These are phyloP conservation scores for Nilaparvata lugens DNA, from an alignment of 1,140 invertebrate genomes.

Conservation along the genomic window DNA sequence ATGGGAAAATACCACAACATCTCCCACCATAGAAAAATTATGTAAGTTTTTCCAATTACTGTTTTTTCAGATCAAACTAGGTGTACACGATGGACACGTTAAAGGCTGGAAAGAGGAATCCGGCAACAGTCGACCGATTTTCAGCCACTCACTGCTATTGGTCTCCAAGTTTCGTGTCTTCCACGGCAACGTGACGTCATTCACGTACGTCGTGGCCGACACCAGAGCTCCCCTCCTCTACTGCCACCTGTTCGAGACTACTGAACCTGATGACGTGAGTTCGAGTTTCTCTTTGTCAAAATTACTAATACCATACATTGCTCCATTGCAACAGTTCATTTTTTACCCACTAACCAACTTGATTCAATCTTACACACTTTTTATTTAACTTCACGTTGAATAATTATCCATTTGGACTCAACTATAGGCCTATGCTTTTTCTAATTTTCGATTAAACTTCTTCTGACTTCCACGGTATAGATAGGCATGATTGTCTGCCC, in stretches of 20 bases:
- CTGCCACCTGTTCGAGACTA: slow-evolving; percentile 52
- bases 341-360: too few relatives aligned
- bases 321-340: too few relatives aligned
- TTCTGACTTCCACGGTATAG: too few relatives aligned
- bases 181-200: slow-evolving; percentile 40
- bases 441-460: too few relatives aligned
- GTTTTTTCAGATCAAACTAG: slow-evolving; percentile 48
- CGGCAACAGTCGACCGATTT: slow-evolving; percentile 35
- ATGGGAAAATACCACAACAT: too few relatives aligned
- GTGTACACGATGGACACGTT: slow-evolving; percentile 48
- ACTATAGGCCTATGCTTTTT: too few relatives aligned
- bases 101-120: slow-evolving; percentile 47
- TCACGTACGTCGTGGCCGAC: slow-evolving; percentile 53
- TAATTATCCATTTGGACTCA: too few relatives aligned
- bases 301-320: too few relatives aligned
- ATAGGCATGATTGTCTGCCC: too few relatives aligned
- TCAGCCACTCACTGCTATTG: slow-evolving; percentile 48
- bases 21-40: background rate
- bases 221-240: slow-evolving; percentile 49
- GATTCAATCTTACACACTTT: too few relatives aligned
- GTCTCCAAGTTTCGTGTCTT: slow-evolving; percentile 47
- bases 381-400: too few relatives aligned
- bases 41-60: background rate
- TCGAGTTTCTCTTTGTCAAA: too few relatives aligned
- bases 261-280: slow-evolving; percentile 50